Percentiles rank a stretch among this genome's conserved stretches.
Conservation (phyloP, 2,797 vertebrate genomes). For the Poeciliopsis presidionis region DNA sequence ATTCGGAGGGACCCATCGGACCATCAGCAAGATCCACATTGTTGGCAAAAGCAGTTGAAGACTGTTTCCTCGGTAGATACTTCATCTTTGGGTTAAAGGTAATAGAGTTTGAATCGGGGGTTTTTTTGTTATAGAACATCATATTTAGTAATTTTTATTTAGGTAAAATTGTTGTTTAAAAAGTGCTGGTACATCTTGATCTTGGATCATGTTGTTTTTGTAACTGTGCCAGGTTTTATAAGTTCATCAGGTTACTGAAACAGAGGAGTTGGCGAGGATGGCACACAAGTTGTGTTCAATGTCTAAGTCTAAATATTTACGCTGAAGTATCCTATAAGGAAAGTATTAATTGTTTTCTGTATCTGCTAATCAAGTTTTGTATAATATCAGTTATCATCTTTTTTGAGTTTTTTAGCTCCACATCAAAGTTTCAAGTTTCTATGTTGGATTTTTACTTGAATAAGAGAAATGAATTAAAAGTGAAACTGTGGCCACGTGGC, state of each 20-base stretch:
- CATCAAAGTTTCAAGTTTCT: not conserved
- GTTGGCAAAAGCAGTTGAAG: constrained; percentile 85
- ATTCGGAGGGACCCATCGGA: constrained; percentile 63
- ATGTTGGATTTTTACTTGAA: not conserved
- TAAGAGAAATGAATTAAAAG: not conserved
- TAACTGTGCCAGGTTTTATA: not conserved
- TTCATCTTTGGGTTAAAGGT: constrained; percentile 95
- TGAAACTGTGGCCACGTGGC: not conserved
- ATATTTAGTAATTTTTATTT: not conserved
- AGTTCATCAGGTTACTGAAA: not conserved
- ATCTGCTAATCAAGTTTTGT: not conserved
- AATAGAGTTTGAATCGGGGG: constrained; percentile 10
- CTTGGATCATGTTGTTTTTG: not conserved
- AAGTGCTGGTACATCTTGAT: not conserved
- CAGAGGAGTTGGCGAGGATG: not conserved
- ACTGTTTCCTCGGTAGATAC: constrained; percentile 89
- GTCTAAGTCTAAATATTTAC: not conserved
- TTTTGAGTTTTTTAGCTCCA: not conserved
- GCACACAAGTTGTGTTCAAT: not conserved
- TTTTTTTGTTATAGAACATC: not conserved
- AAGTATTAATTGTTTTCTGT: not conserved
- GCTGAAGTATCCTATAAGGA: not conserved
- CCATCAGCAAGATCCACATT: constrained; percentile 61
- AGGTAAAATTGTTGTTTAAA: not conserved
- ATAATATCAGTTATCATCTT: not conserved